Conservation (phyloP, 1,140 invertebrate species). For the Cherax destructor region DNA sequence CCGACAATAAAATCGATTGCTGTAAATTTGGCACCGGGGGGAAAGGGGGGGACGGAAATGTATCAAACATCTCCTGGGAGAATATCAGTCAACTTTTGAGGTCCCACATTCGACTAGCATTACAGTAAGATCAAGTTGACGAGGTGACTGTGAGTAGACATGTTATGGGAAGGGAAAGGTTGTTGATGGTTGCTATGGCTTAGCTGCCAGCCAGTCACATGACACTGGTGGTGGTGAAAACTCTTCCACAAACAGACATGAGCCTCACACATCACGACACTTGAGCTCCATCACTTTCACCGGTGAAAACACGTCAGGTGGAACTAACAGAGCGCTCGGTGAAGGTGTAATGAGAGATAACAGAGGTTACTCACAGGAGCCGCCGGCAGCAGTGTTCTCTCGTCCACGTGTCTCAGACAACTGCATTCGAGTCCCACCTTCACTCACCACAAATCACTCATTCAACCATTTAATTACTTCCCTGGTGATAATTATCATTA, state of each 20-base stretch:
- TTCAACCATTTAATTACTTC: too few relatives aligned
- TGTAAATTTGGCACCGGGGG: background rate
- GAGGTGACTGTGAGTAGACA: background rate
- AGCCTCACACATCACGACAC: background rate
- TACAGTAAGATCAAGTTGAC: too few relatives aligned
- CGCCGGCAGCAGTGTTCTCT: background rate
- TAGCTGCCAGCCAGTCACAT: slow-evolving; percentile 1
- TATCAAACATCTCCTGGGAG: too few relatives aligned
- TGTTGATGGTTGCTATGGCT: background rate
- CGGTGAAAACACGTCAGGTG: too few relatives aligned
- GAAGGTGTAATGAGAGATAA: background rate
- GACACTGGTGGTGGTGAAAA: background rate
- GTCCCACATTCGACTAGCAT: too few relatives aligned
- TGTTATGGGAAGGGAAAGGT: background rate
- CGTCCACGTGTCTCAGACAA: background rate
- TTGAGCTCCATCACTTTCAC: too few relatives aligned
- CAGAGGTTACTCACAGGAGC: background rate
- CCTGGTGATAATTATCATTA: too few relatives aligned
- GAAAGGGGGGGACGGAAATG: too few relatives aligned
- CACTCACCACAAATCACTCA: background rate
- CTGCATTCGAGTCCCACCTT: background rate
- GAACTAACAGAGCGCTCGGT: too few relatives aligned
- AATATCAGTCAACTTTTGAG: too few relatives aligned
- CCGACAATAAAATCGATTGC: slow-evolving; percentile 4
- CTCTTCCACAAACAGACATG: background rate